These are phyloP conservation scores for Ceratoteleas bidentatus DNA, from an alignment of 1,140 invertebrate genomes.

Conservation along the genomic window DNA sequence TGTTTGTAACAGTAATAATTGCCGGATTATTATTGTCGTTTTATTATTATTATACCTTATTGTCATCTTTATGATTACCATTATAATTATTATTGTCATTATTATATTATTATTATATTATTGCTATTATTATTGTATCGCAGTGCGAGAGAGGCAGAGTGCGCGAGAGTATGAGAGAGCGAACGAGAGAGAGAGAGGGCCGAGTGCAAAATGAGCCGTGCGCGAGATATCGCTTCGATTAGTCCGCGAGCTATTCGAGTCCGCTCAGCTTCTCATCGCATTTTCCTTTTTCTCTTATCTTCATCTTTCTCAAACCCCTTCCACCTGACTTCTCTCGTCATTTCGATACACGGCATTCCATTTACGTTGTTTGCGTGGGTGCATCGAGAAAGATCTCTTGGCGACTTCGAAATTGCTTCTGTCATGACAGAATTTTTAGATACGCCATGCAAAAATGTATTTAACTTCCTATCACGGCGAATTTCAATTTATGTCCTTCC, in stretches of 20 bases:
- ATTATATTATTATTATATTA: constrained; percentile 66
- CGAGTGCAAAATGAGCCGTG: constrained; percentile 72
- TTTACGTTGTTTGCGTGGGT: constrained; percentile 61
- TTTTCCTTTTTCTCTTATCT: constrained; percentile 61
- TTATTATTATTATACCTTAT: constrained; percentile 71
- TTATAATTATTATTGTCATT: constrained; percentile 68
- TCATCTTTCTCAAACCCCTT: constrained; percentile 52
- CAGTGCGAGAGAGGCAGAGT: constrained; percentile 30
- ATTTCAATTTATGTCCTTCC: constrained; percentile 63
- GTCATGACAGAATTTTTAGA: constrained; percentile 63
- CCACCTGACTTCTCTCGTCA: constrained; percentile 59
- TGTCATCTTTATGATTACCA: constrained; percentile 70
- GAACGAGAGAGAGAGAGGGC: constrained; percentile 60
- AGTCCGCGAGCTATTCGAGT: constrained; percentile 61
- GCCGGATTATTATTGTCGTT: constrained; percentile 68
- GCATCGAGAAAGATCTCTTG: constrained; percentile 59
- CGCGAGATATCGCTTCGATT: constrained; percentile 63
- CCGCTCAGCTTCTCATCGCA: constrained; percentile 62
- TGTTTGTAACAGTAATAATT: constrained; percentile 69
- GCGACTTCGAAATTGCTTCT: constrained; percentile 63
- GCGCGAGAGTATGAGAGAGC: constrained; percentile 17
- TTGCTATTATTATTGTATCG: constrained; percentile 71
- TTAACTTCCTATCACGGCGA: constrained; percentile 58
- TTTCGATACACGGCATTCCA: constrained; percentile 65
- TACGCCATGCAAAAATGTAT: constrained; percentile 55